A percentile compares a stretch with the other conserved stretches of the same genome.
phyloP scores from a whole-genome alignment of 64 coral and sea anemone species.

The Catalaphyllia jardinei region DNA sequence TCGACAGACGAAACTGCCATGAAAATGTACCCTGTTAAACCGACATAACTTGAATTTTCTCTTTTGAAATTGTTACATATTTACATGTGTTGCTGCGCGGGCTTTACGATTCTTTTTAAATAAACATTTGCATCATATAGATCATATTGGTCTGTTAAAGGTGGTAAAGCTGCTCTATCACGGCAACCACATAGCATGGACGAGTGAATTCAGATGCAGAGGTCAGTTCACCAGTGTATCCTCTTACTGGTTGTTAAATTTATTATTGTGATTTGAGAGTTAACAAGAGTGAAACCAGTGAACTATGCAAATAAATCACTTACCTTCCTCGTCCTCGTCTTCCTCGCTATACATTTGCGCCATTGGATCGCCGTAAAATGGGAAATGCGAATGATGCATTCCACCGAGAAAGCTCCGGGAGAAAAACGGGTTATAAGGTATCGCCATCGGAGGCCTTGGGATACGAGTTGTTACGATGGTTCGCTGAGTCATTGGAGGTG shows the following conservation, averaged over 20 bases:
- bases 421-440: constrained; percentile 80
- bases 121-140: too few relatives aligned
- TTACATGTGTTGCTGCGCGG: too few relatives aligned
- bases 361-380: constrained; percentile 16
- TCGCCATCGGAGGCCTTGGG: constrained; percentile 78
- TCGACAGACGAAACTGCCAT: too few relatives aligned
- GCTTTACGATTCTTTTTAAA: too few relatives aligned
- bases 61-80: too few relatives aligned
- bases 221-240: neutral
- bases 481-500: constrained; percentile 94
- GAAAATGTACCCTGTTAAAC: too few relatives aligned
- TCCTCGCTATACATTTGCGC: constrained; percentile 24
- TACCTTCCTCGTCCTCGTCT: constrained; percentile 36
- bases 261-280: neutral
- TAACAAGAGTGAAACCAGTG: neutral
- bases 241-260: neutral
- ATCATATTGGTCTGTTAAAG: too few relatives aligned
- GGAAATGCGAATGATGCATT: constrained; percentile 54
- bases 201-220: too few relatives aligned
- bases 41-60: too few relatives aligned
- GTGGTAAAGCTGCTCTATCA: too few relatives aligned
- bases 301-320: neutral
- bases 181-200: too few relatives aligned
- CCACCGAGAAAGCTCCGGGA: constrained; percentile 29
- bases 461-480: constrained; percentile 97